These are phyloP conservation scores for Lepisosteus osseus DNA, from an alignment of 2,113 vertebrate species.

Conservation along the genomic window DNA sequence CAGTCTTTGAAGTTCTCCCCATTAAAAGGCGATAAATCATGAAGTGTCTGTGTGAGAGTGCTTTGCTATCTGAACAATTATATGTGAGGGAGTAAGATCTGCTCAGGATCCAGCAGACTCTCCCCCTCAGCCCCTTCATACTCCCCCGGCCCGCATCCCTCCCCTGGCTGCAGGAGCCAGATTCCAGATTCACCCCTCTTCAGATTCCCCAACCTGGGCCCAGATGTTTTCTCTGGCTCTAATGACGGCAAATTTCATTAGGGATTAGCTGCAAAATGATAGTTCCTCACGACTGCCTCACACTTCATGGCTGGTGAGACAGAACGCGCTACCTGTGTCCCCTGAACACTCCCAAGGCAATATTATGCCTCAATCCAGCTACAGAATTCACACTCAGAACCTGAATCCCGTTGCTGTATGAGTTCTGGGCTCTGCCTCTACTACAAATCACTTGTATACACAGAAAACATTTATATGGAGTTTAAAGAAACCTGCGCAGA, in stretches of 20 bases:
- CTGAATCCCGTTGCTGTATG: no score
- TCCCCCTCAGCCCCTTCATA: conserved; percentile 34
- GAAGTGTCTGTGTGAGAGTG: conserved; percentile 54
- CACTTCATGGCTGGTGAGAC: neutral
- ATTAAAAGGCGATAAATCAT: conserved; percentile 62
- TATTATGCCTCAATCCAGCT: neutral
- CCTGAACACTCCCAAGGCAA: neutral
- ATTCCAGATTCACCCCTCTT: conserved; percentile 44
- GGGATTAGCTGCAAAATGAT: conserved; percentile 5
- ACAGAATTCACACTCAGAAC: neutral
- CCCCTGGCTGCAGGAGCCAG: conserved; percentile 12
- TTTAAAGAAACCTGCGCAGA: no score
- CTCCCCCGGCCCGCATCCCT: neutral
- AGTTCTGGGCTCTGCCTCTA: no score
- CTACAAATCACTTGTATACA: no score
- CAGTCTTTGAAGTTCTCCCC: conserved; percentile 51
- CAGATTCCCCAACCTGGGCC: conserved; percentile 27
- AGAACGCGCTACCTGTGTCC: neutral
- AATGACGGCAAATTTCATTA: conserved; percentile 17
- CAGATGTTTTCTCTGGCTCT: conserved; percentile 28
- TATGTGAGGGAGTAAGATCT: conserved; percentile 52
- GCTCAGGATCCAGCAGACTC: conserved; percentile 52
- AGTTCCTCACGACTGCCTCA: neutral
- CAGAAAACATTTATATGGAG: no score
- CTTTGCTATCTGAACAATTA: conserved; percentile 62